Evolutionary conservation across 2,113 vertebrate species (phyloP).

Genomic region (Pleuronectes platessa): DNA sequence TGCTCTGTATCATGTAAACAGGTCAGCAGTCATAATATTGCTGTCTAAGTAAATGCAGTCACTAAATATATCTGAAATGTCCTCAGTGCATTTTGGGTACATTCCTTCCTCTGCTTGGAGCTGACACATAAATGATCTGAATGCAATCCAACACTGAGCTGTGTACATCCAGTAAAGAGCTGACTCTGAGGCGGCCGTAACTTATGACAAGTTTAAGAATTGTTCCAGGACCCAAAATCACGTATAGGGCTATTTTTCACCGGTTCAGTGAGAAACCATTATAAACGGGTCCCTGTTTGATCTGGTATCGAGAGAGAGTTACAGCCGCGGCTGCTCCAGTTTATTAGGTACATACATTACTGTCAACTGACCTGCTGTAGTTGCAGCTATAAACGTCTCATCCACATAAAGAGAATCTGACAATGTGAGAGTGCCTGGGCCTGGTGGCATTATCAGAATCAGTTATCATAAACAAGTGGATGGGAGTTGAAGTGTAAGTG

Average conservation of each 20-base stretch:
- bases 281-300: conserved; percentile 44
- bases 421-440: background rate
- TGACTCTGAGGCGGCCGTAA: too few species aligned
- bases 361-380: conserved; percentile 46
- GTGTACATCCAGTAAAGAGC: background rate
- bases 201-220: background rate
- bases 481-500: conserved; percentile 3
- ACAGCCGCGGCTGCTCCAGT: conserved; percentile 16
- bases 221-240: background rate
- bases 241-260: conserved; percentile 31
- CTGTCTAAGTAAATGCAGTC: too few species aligned
- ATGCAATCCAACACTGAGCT: background rate
- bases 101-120: too few species aligned
- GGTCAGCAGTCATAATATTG: too few species aligned
- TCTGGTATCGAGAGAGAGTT: conserved; percentile 43
- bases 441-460: conserved; percentile 5
- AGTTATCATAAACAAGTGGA: background rate
- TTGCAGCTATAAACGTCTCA: conserved; percentile 31
- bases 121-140: too few species aligned
- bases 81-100: too few species aligned
- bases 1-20: too few species aligned
- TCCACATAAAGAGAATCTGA: conserved; percentile 38
- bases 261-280: conserved; percentile 30
- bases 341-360: conserved; percentile 68
- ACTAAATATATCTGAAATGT: too few species aligned